Evolutionary conservation across 1,140 invertebrate genomes (phyloP), one percentile per base, ranked within the genome.

Genomic region (Stenopsyche tienmushanensis): DNA sequence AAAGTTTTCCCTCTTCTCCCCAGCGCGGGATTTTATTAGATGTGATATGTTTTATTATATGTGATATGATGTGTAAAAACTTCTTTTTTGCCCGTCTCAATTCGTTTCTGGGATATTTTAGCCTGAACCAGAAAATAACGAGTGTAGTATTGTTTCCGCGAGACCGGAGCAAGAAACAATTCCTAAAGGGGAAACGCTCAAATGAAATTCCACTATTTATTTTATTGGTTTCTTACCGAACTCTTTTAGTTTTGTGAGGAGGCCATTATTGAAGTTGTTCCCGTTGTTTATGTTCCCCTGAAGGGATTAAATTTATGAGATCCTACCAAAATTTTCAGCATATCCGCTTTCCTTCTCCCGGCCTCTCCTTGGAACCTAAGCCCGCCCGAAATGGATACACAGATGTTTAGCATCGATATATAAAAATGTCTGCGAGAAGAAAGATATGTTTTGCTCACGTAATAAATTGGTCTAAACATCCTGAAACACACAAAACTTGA

Each of bases 271-370:
- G 44, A 39, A 60, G 18, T 47, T 60, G 54, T 60, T 60, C 15
- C 42, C 44, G 29, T 60, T 60, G 57, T 60, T 60, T 60, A 49
- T 47, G 42, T 47, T 47, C 21, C 42, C 57, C 44, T 25, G 25
- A 60, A 60, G 57, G 57, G 41, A 47, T 47, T 60, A 60, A 49
- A 60, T 60, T 60, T 60, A 60, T 60, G 57, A 60, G 57, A 60
- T 60, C 24, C 34, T 44, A 26, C 57, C 57, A 39, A 60, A 47
- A 47, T 60, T 60, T 60, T 60, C 54, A 39, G 39, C 18, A 39
- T 26, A 52, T 26, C 49, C 49, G 25, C 20, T 54, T 34, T 17
- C 18, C 20, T 24, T 9, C 49, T 25, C 20, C 18, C 20, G n/a
- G n/a, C n/a, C n/a, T n/a, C n/a, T n/a, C n/a, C n/a, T n/a, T n/a